Base-by-base conservation (phyloP, 2,113 vertebrate genomes). In the Ameiurus melas region DNA sequence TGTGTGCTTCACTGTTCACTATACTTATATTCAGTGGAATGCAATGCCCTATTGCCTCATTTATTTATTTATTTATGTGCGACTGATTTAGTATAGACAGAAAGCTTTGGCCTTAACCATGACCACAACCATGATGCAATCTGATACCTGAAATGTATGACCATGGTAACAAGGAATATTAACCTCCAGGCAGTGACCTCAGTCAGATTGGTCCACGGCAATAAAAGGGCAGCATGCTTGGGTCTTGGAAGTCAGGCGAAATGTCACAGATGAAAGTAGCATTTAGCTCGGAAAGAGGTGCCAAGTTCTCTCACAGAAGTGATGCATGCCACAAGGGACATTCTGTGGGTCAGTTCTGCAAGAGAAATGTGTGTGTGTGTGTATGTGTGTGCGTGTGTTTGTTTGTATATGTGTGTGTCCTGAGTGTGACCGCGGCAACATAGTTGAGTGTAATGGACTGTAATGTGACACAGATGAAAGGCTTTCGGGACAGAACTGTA, bases 321-420 rank as follows among this genome's bases (percentile, higher is more conserved):
- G 92, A 91, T 92, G 90, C 88, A 87, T 94, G 91, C 90, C 91
- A 91, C 89, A 78, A 89, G 83, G 43, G 53, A 83, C 89, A 90
- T 90, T 84, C 39, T 85, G 66, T 55, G 71, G 85, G 85, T 25
- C 73, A 83, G 27, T 16, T 86, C 66, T 75, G 47, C 60, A 68
- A 81, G 39, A 39, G 39, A 39, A 39, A 39, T 47, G 43, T 47
- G 43, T 47, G 43, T 43, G 39, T 43, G 39, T 43, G 39, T 33
- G 64, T 87, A 81, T 81, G 27, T 47, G 64, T 55, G 6, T 39
- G 64, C 83, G 25, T 87, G 13, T 36, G 60, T 66, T 16, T 39
- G 62, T 88, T 17, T 86, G 9, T 87, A 80, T 89, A 80, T 62
- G 51, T 85, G 73, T 87, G 71, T 84, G 66, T 30, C 80, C 87